Percentiles rank a stretch among this genome's conserved stretches.
Evolutionary conservation across 2,113 vertebrate species (phyloP).

Genomic region (Amblyopsis rosae): DNA sequence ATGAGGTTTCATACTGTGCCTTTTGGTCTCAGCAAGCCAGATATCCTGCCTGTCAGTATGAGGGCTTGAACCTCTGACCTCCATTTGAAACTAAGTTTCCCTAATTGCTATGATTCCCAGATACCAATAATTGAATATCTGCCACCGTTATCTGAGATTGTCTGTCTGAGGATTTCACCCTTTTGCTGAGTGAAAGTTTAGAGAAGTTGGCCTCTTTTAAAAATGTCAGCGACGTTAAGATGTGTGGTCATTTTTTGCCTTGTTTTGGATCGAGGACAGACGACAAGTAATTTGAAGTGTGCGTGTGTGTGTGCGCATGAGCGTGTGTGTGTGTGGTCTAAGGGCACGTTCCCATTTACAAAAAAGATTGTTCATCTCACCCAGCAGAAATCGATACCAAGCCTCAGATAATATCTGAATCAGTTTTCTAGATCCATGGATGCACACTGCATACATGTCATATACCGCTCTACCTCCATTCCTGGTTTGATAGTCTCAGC

Average conservation of each 20-base stretch:
- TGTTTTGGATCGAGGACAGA: not conserved
- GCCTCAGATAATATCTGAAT: not conserved
- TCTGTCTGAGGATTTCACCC: constrained; percentile 12
- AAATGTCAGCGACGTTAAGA: constrained; percentile 1
- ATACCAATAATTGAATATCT: not conserved
- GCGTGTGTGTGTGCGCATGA: not conserved
- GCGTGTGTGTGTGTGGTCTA: not conserved
- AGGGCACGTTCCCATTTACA: constrained; percentile 5
- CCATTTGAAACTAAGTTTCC: too few species aligned
- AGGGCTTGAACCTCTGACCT: too few species aligned
- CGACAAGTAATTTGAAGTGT: not conserved
- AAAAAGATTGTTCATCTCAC: not conserved
- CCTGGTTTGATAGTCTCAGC: constrained; percentile 5
- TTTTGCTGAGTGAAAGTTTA: constrained; percentile 15
- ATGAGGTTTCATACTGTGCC: too few species aligned
- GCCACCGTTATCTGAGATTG: constrained; percentile 10
- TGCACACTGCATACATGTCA: not conserved
- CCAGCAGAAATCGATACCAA: not conserved
- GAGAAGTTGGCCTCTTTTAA: constrained; percentile 20
- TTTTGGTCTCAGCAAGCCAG: too few species aligned
- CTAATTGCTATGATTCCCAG: too few species aligned
- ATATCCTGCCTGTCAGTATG: too few species aligned
- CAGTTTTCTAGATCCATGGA: not conserved
- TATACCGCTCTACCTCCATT: constrained; percentile 1
- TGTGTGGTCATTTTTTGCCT: constrained; percentile 1